These are phyloP conservation scores for Trididemnum miniatum DNA, from an alignment of 23 tunicate species.

Conservation along the genomic window DNA sequence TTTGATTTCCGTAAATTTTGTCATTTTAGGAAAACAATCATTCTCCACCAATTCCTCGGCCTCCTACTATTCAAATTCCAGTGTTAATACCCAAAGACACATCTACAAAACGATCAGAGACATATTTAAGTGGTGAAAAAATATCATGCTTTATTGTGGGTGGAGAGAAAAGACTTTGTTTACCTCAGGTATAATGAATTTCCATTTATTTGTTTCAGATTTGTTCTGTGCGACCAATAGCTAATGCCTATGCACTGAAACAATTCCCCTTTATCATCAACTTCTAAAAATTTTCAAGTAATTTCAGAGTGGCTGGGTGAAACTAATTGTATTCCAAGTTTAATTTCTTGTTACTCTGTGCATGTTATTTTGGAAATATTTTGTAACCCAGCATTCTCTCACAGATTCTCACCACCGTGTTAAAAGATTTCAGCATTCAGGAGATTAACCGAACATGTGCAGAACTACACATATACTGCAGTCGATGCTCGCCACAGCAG, in stretches of 20 bases:
- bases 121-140: slow-evolving; percentile 54
- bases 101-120: slow-evolving; percentile 71
- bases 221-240: no score
- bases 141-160: slow-evolving; percentile 92
- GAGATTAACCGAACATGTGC: slow-evolving; percentile 87
- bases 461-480: slow-evolving; percentile 91
- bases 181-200: slow-evolving; percentile 83
- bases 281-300: no score
- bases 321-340: no score
- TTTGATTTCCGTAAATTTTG: not conserved
- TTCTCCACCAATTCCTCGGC: slow-evolving; percentile 75
- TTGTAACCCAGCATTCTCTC: no score
- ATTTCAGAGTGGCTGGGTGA: no score
- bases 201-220: no score
- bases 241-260: no score
- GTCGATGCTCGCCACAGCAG: slow-evolving; percentile 76
- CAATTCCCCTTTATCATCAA: no score
- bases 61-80: slow-evolving; percentile 83
- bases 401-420: slow-evolving; percentile 78
- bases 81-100: slow-evolving; percentile 83
- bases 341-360: no score
- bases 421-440: slow-evolving; percentile 64
- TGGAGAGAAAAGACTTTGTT: slow-evolving; percentile 87
- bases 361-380: no score
- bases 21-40: slow-evolving; percentile 69